Evolutionary conservation across 2,113 vertebrate species (phyloP).

Genomic region (Saguinus imperator): DNA sequence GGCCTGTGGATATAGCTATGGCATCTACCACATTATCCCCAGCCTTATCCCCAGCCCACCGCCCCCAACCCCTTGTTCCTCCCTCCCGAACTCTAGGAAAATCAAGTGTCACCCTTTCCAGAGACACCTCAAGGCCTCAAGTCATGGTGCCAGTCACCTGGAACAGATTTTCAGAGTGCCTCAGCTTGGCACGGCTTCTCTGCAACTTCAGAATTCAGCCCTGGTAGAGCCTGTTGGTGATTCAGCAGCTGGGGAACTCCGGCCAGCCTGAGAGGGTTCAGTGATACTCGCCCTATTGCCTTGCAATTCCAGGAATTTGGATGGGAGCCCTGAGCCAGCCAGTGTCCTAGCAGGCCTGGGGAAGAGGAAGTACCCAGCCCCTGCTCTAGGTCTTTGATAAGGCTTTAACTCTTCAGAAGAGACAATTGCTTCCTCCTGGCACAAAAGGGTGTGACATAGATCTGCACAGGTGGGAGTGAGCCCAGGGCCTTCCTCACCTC

Average conservation of each 20-base stretch:
- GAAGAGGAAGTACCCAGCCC: conserved; percentile 52
- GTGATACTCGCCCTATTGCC: background rate
- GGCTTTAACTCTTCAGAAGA: background rate
- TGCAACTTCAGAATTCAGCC: background rate
- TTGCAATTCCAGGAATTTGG: background rate
- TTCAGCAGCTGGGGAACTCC: conserved; percentile 43
- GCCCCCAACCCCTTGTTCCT: background rate
- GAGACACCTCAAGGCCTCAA: background rate
- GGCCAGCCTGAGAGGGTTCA: background rate
- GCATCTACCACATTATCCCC: background rate
- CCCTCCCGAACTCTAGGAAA: background rate
- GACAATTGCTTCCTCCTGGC: background rate
- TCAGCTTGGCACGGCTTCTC: background rate
- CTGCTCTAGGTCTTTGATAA: conserved; percentile 38
- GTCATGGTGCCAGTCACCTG: background rate
- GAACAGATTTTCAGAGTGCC: background rate
- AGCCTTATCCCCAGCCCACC: background rate
- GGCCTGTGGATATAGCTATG: background rate
- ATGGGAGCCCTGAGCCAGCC: background rate
- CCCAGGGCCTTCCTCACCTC: background rate
- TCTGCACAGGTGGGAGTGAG: background rate
- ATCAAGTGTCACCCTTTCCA: background rate
- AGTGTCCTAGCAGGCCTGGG: background rate
- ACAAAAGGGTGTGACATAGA: background rate
- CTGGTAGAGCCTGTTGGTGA: conserved; percentile 62